Evolutionary conservation across 2,113 vertebrate species (phyloP).

Genomic region (Willisornis vidua): DNA sequence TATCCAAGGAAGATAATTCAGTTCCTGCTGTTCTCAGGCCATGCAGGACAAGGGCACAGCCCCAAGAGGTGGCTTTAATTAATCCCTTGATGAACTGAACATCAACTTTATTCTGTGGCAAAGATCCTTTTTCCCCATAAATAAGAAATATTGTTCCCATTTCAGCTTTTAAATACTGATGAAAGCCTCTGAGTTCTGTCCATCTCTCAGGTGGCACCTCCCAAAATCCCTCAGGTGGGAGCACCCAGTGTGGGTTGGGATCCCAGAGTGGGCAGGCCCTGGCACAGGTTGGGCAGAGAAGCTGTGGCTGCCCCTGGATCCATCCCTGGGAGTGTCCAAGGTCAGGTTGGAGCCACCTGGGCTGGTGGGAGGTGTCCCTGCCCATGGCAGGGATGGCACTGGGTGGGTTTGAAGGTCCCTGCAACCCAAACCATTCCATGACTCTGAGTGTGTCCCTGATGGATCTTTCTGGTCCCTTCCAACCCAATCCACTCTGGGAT

Average conservation of each 20-base stretch:
- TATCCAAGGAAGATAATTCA: background rate
- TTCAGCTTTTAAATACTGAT: background rate
- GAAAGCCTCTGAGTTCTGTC: background rate
- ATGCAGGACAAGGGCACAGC: background rate
- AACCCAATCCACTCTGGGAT: background rate
- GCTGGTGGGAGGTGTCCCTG: fast-evolving
- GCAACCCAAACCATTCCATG: no score
- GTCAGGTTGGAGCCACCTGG: background rate
- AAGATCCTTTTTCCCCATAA: background rate
- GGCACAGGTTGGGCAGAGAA: no score
- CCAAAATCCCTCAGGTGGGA: background rate
- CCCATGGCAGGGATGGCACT: background rate
- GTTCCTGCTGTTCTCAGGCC: background rate
- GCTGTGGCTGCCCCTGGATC: no score
- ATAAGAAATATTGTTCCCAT: background rate
- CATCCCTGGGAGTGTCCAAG: background rate
- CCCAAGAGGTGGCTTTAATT: background rate
- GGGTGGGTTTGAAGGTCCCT: background rate
- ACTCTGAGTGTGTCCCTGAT: no score
- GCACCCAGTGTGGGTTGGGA: background rate
- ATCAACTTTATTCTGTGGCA: background rate
- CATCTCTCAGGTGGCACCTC: background rate
- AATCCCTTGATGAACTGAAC: background rate
- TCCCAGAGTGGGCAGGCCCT: background rate
- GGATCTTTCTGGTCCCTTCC: background rate